A percentile compares a stretch with the other conserved stretches of the same genome.
phyloP scores from a whole-genome alignment of 2,113 vertebrate species.

The Dendrocopos noguchii region DNA sequence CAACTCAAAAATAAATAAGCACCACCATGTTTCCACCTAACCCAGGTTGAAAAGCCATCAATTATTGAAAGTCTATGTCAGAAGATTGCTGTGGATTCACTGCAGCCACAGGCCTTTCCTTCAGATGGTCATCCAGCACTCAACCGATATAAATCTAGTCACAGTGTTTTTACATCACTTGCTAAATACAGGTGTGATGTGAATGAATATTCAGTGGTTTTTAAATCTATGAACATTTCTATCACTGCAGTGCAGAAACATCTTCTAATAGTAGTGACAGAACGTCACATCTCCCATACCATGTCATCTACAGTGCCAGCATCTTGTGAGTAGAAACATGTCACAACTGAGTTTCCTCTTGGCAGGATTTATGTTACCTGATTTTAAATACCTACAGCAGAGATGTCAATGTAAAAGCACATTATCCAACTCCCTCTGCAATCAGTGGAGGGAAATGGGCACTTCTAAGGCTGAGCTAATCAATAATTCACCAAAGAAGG shows the following conservation, averaged over 20 bases:
- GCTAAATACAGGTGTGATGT: background rate
- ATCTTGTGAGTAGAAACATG: background rate
- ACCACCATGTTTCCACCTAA: background rate
- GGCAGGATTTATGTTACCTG: conserved; percentile 14
- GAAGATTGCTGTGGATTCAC: background rate
- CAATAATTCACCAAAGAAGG: conserved; percentile 57
- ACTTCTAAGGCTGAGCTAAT: conserved; percentile 33
- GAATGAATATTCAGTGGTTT: background rate
- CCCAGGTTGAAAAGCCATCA: background rate
- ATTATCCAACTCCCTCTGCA: conserved; percentile 32
- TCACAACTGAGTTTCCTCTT: conserved; percentile 4
- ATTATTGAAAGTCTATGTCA: background rate
- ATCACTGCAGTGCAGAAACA: background rate
- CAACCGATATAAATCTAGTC: background rate
- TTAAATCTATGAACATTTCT: background rate
- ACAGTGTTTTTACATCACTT: background rate
- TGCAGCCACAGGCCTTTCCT: background rate
- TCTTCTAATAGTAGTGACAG: background rate
- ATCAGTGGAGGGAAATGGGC: conserved; percentile 33
- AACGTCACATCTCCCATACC: background rate
- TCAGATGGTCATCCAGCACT: background rate
- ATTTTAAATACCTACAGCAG: conserved; percentile 19
- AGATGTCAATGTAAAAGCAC: conserved; percentile 35
- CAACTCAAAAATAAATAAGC: background rate
- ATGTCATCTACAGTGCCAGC: background rate